Evolutionary conservation across 2,888 invertebrate species (phyloP), one percentile per base, ranked within the genome.

Genomic region (Scelioninae gen. 1): DNA sequence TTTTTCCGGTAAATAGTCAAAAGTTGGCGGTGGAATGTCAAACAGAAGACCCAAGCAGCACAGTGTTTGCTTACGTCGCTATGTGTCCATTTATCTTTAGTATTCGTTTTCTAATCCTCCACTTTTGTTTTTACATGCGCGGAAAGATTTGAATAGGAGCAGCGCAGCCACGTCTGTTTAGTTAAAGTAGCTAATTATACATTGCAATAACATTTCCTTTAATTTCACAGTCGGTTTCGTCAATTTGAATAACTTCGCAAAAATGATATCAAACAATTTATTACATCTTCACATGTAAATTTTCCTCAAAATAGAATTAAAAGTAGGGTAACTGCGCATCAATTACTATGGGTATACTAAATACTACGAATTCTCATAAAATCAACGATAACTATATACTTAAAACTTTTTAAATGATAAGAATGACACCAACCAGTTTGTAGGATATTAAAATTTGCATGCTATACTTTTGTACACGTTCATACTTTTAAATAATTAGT

Each of bases 131-230:
- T 76, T 53, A 53, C 68, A 68, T 62, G 60, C 29, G 68, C 40
- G 53, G 53, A 77, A 77, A 77, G 77, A 68, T 69, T 77, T 63
- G 77, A 55, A 68, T 76, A 58, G 43, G 8, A 51, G 40, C 38
- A 34, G 43, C 68, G 56, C 32, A 16, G 16, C 8, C 10, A 13
- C 60, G 76, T 68, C 51, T 76, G 45, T 60, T 76, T 76, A 66
- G 76, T 32, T 43, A 43, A 60, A 53, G 55, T 55, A 34, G 76
- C 76, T 76, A 76, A 76, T 68, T 76, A 66, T 66, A 76, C 66
- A 76, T 76, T 32, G 51, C 15, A 49, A 40, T 66, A 43, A 65
- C 58, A 45, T 40, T 40, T 55, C 51, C 62, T 45, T 16, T 34
- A 34, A 43, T 34, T 55, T 31, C 29, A 8, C 23, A 23, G 8